Percentiles rank a stretch among this genome's conserved stretches.
These are phyloP conservation scores for Callorhinus ursinus DNA, from an alignment of 2,113 vertebrate genomes.

Conservation along the genomic window DNA sequence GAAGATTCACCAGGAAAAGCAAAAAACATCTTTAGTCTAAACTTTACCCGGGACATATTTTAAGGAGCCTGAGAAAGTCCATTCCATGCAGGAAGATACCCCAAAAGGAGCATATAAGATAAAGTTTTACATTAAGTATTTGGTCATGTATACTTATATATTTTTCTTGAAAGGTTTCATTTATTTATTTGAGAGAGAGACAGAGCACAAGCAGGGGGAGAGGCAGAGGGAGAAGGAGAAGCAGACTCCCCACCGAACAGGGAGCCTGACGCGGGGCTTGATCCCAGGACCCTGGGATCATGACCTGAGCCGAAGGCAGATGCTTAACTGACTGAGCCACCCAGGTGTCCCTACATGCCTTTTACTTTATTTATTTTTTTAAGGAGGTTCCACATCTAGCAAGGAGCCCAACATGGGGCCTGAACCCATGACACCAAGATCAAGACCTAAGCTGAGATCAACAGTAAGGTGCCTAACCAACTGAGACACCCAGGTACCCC, in stretches of 20 bases:
- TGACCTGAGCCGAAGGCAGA: not conserved
- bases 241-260: too few species aligned
- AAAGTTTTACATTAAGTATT: not conserved
- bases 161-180: not conserved
- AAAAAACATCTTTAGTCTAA: not conserved
- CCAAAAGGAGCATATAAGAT: not conserved
- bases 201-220: not conserved
- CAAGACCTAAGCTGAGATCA: not conserved
- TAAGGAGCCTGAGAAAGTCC: not conserved
- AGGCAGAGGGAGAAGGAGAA: not conserved
- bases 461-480: not conserved
- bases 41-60: not conserved
- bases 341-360: not conserved
- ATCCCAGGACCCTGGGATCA: not conserved
- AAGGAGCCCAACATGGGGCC: not conserved
- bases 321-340: not conserved
- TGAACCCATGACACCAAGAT: not conserved
- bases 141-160: not conserved
- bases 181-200: not conserved
- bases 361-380: not conserved
- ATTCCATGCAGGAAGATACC: not conserved
- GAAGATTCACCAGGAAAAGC: not conserved
- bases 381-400: not conserved
- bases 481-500: not conserved
- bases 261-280: too few species aligned